Percentiles rank a stretch among this genome's conserved stretches.
Evolutionary conservation across 1,140 invertebrate genomes (phyloP).

Genomic region (Spodoptera litura): DNA sequence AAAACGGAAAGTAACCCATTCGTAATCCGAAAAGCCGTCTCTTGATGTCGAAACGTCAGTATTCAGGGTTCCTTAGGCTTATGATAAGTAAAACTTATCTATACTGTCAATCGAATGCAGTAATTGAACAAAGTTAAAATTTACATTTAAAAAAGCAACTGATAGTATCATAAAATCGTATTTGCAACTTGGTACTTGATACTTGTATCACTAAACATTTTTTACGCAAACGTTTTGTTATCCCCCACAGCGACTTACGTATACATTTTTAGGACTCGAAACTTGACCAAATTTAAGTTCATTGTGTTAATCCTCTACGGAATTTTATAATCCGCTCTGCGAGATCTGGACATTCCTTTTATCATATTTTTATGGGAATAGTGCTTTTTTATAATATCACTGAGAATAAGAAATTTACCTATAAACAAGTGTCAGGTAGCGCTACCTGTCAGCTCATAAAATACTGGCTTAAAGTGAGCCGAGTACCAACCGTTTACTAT

Average conservation of each 20-base stretch:
- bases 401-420: slow-evolving; percentile 6
- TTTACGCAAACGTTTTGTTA: slow-evolving; percentile 29
- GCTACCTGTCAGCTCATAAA: slow-evolving; percentile 23
- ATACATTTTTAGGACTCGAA: slow-evolving; percentile 31
- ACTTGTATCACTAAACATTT: slow-evolving; percentile 25
- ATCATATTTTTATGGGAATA: slow-evolving; percentile 43
- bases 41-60: slow-evolving; percentile 44
- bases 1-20: slow-evolving; percentile 64
- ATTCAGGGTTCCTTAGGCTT: slow-evolving; percentile 40
- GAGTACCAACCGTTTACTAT: slow-evolving; percentile 30
- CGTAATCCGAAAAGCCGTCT: slow-evolving; percentile 61
- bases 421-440: slow-evolving; percentile 7
- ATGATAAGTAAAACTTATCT: slow-evolving; percentile 30
- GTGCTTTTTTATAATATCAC: slow-evolving; percentile 10
- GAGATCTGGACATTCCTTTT: slow-evolving; percentile 19
- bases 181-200: slow-evolving; percentile 40
- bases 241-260: slow-evolving; percentile 43
- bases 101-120: slow-evolving; percentile 22
- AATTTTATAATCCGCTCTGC: slow-evolving; percentile 53
- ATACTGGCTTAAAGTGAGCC: slow-evolving; percentile 14
- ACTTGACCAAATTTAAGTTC: slow-evolving; percentile 38
- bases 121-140: slow-evolving; percentile 28
- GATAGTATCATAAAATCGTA: slow-evolving; percentile 14
- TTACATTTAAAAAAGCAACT: slow-evolving; percentile 16
- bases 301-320: slow-evolving; percentile 49